Conservation (phyloP, 1,140 invertebrate species). For the Ceratina calcarata region DNA sequence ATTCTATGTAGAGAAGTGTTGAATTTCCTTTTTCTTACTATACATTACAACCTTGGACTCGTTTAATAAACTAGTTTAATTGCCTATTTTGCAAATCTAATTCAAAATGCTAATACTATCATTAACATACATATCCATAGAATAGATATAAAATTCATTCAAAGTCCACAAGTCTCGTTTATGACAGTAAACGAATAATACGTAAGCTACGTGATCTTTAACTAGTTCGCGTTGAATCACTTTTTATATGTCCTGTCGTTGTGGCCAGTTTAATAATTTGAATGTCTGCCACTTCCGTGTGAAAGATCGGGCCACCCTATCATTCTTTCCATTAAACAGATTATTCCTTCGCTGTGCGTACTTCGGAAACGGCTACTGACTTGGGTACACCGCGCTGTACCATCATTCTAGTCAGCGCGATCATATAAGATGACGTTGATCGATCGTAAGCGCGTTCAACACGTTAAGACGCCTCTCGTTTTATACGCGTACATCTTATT, state of each 20-base stretch:
- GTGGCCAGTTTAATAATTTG: neutral
- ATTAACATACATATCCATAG: too few species aligned
- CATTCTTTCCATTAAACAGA: constrained; percentile 19
- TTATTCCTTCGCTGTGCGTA: neutral
- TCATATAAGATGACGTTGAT: constrained; percentile 26
- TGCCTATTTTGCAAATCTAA: too few species aligned
- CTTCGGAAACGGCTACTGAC: neutral
- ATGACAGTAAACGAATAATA: neutral
- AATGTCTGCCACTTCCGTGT: neutral
- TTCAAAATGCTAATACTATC: too few species aligned
- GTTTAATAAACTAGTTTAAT: too few species aligned
- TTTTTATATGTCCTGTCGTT: neutral
- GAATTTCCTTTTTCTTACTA: too few species aligned
- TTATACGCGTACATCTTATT: constrained; percentile 3
- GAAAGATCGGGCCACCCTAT: neutral
- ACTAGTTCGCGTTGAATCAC: neutral
- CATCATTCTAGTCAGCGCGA: constrained; percentile 8
- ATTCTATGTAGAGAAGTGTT: too few species aligned
- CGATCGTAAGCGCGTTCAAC: constrained; percentile 2
- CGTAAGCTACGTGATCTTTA: neutral
- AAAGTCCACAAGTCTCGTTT: too few species aligned
- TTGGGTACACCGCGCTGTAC: neutral
- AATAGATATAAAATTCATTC: too few species aligned
- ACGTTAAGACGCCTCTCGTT: constrained; percentile 15
- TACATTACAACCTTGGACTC: too few species aligned